phyloP scores from a whole-genome alignment of 2,797 vertebrate species.

The Cyprinella venusta region DNA sequence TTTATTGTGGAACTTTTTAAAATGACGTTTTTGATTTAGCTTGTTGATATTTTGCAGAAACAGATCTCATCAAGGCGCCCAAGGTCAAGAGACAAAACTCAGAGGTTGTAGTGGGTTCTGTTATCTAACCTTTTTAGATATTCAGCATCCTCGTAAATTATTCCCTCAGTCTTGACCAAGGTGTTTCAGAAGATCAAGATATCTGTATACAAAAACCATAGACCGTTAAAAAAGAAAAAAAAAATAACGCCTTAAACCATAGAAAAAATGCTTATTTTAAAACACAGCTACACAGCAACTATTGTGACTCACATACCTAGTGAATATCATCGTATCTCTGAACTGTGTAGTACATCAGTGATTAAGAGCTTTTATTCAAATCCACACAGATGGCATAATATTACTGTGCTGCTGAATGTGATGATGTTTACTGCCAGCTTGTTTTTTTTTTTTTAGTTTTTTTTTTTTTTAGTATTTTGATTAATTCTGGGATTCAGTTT shows the following conservation, averaged over 20 bases:
- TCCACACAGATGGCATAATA: slow-evolving; percentile 49
- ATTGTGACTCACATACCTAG: not conserved
- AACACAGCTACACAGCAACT: not conserved
- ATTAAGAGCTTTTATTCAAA: slow-evolving; percentile 33
- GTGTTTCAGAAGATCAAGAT: not conserved
- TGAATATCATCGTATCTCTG: not conserved
- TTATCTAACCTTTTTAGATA: slow-evolving; percentile 30
- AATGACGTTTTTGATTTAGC: not conserved
- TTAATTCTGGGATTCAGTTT: slow-evolving; percentile 89
- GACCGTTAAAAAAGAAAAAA: not conserved
- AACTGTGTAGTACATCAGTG: not conserved
- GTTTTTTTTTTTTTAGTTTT: slow-evolving; percentile 61
- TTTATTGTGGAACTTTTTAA: not conserved
- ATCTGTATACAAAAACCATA: not conserved
- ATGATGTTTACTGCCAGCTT: slow-evolving; percentile 83
- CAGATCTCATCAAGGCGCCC: not conserved
- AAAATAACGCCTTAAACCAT: not conserved
- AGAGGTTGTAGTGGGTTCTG: not conserved
- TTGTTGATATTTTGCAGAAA: not conserved
- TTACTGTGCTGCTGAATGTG: slow-evolving; percentile 74
- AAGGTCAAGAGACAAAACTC: not conserved
- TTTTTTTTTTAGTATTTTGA: slow-evolving; percentile 81
- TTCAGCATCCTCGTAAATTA: not conserved
- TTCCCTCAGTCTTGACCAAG: not conserved
- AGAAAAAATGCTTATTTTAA: not conserved